phyloP scores from a whole-genome alignment of 2,888 invertebrate genomes.

The Galerucella pusilla region DNA sequence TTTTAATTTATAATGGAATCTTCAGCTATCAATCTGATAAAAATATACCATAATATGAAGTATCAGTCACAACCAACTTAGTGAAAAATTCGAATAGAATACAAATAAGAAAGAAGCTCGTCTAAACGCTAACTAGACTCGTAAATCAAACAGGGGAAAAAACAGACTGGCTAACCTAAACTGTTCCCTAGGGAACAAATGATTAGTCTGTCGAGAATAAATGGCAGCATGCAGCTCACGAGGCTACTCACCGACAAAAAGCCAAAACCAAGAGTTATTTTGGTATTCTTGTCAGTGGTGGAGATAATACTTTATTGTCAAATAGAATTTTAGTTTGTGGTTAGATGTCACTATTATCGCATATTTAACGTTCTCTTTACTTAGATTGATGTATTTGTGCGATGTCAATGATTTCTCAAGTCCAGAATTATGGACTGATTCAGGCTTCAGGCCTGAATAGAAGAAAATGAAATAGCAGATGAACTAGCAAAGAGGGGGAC shows the following conservation, averaged over 20 bases:
- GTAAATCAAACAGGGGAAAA: neutral
- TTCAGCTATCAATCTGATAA: too few species aligned
- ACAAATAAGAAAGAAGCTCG: constrained; percentile 4
- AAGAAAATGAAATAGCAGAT: too few species aligned
- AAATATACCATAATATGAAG: too few species aligned
- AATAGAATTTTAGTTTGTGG: too few species aligned
- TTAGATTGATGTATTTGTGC: too few species aligned
- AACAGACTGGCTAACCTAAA: constrained; percentile 3
- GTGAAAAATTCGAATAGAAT: constrained; percentile 10
- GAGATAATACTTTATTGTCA: neutral
- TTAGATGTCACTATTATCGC: too few species aligned
- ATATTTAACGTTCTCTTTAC: too few species aligned
- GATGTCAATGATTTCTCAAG: too few species aligned
- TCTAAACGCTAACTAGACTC: constrained; percentile 8
- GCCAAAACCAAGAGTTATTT: neutral
- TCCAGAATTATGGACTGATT: too few species aligned
- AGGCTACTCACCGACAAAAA: constrained; percentile 1
- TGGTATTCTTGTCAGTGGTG: neutral
- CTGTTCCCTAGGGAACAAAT: neutral
- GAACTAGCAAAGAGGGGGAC: too few species aligned
- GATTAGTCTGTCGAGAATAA: constrained; percentile 1
- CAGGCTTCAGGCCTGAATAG: too few species aligned
- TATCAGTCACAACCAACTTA: neutral
- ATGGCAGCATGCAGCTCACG: neutral
- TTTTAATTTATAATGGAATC: too few species aligned